A percentile compares a stretch with the other conserved stretches of the same genome.
Evolutionary conservation across 1,140 invertebrate genomes (phyloP).

Genomic region (Sipha flava): DNA sequence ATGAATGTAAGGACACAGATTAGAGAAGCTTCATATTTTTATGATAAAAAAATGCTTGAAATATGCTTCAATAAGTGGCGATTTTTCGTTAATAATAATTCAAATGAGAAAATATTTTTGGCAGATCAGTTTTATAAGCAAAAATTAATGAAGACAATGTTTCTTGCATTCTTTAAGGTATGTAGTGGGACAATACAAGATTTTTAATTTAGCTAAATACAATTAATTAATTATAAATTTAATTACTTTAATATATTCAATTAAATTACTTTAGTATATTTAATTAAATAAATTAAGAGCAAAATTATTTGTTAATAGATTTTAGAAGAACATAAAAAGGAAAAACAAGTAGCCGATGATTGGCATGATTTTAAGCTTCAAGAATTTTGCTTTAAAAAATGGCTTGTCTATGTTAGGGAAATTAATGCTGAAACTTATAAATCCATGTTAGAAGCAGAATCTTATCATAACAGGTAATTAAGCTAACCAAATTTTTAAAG

Average conservation of each 20-base stretch:
- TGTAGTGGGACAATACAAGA: background rate
- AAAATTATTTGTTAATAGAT: background rate
- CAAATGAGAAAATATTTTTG: background rate
- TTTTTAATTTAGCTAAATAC: no score
- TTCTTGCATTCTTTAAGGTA: background rate
- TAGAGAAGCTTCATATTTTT: background rate
- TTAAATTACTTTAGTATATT: no score
- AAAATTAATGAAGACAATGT: background rate
- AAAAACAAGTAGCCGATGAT: conserved; percentile 33
- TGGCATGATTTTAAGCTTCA: conserved; percentile 5
- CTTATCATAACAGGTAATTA: conserved; percentile 21
- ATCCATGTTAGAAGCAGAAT: conserved; percentile 7
- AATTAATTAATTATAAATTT: no score
- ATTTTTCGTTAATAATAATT: background rate
- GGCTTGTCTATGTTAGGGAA: background rate
- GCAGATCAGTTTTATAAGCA: conserved; percentile 4
- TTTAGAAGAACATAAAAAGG: background rate
- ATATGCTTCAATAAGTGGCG: background rate
- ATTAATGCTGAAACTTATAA: background rate
- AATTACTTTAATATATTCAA: no score
- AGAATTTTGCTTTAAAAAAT: conserved; percentile 18
- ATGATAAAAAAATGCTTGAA: background rate
- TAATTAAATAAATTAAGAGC: no score
- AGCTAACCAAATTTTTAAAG: no score
- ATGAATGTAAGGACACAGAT: background rate